A percentile compares a stretch with the other conserved stretches of the same genome.
Evolutionary conservation across 2,797 vertebrate species (phyloP).

Genomic region (Steatocranus sp.): DNA sequence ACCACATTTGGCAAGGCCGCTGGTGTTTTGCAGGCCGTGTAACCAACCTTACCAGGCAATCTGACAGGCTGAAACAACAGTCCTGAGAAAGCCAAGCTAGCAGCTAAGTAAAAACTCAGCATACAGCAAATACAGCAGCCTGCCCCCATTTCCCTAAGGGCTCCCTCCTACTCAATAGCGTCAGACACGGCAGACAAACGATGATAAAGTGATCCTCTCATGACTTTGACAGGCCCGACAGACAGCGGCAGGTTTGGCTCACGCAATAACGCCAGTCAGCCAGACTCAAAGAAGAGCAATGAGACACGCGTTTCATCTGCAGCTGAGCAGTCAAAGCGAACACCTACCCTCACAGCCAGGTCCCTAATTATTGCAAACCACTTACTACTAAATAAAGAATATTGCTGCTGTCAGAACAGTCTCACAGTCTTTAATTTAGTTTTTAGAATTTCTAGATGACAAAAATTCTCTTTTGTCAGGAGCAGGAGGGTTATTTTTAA

Average conservation of each 20-base stretch:
- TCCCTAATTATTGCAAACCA: conserved; percentile 54
- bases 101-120: conserved; percentile 60
- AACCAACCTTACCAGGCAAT: conserved; percentile 44
- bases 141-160: conserved; percentile 79
- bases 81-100: conserved; percentile 57
- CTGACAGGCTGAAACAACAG: conserved; percentile 54
- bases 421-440: not conserved
- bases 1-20: conserved; percentile 16
- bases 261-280: conserved; percentile 84
- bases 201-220: conserved; percentile 98
- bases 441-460: not conserved
- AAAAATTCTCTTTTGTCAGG: not conserved
- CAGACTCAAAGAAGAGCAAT: conserved; percentile 46
- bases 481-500: not conserved
- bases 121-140: conserved; percentile 70
- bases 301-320: conserved; percentile 49
- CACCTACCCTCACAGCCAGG: conserved; percentile 35
- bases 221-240: conserved; percentile 84
- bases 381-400: conserved; percentile 56
- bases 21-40: conserved; percentile 7
- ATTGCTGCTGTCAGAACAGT: conserved; percentile 45
- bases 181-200: conserved; percentile 91
- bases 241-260: conserved; percentile 83
- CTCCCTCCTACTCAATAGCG: conserved; percentile 81
- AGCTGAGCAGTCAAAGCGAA: conserved; percentile 56